Evolutionary conservation across 1,140 invertebrate genomes (phyloP).

Genomic region (Theocolax elegans): DNA sequence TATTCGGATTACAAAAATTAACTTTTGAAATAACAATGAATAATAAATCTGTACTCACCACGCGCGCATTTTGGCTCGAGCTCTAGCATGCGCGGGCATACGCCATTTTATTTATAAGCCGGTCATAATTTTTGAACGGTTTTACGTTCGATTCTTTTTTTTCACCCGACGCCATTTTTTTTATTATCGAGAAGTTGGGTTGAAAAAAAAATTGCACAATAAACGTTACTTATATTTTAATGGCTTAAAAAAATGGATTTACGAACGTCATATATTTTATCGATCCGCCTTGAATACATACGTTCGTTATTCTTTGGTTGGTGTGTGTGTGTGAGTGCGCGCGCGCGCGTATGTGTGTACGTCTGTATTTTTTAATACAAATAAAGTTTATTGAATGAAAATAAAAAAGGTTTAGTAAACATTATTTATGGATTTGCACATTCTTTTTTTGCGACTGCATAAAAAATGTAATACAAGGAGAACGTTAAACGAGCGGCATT

Average conservation of each 20-base stretch:
- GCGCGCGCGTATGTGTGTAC: no score
- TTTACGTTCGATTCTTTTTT: conserved; percentile 4
- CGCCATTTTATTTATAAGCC: conserved; percentile 11
- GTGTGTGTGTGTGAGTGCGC: no score
- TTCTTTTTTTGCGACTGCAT: neutral
- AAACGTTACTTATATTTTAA: conserved; percentile 17
- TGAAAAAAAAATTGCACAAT: neutral
- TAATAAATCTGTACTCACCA: conserved; percentile 15
- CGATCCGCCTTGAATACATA: neutral
- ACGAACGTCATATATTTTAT: conserved; percentile 18
- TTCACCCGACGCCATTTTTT: conserved; percentile 5
- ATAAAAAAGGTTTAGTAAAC: conserved; percentile 17
- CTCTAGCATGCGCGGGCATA: no score
- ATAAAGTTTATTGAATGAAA: conserved; percentile 19
- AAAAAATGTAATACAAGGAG: neutral
- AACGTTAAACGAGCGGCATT: neutral
- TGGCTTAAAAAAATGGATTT: conserved; percentile 13
- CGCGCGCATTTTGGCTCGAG: no score
- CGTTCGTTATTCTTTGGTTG: neutral
- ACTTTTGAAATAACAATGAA: conserved; percentile 32
- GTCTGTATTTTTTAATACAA: neutral
- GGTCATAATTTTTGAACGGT: neutral
- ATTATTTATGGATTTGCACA: neutral
- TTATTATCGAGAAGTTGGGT: conserved; percentile 11
- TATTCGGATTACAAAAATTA: conserved; percentile 34